Conservation (phyloP, 2,113 vertebrate genomes). For the Myrmecophaga tridactyla region DNA sequence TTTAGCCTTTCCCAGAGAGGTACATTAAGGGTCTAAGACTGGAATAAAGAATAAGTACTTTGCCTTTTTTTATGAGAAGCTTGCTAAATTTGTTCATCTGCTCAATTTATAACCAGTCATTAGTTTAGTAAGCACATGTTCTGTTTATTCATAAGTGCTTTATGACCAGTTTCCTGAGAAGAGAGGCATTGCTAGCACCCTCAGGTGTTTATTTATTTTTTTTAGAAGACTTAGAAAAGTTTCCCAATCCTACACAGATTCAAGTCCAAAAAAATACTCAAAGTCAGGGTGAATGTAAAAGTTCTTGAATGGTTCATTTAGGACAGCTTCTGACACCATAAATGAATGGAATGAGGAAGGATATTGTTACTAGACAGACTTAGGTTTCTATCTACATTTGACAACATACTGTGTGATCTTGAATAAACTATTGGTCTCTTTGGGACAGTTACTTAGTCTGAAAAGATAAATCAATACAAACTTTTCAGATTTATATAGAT, state of each 20-base stretch:
- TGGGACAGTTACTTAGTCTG: not conserved
- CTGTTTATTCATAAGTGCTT: not conserved
- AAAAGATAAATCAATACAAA: not conserved
- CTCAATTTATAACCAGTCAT: constrained; percentile 2
- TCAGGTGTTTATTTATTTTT: not conserved
- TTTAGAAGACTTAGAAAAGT: not conserved
- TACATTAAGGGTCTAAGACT: not conserved
- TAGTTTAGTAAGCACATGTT: not conserved
- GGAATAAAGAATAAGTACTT: not conserved
- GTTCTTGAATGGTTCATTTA: not conserved
- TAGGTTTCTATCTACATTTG: not conserved
- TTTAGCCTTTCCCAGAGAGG: not conserved
- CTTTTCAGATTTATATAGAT: not conserved
- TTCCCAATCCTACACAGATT: not conserved
- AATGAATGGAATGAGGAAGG: not conserved
- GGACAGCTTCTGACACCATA: not conserved
- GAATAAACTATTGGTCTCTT: not conserved
- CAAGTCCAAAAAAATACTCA: not conserved
- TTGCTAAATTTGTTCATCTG: not conserved
- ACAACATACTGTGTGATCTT: not conserved
- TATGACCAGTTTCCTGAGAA: not conserved
- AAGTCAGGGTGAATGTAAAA: not conserved
- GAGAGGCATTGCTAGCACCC: not conserved
- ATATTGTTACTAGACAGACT: not conserved
- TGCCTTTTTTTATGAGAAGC: not conserved